phyloP scores from a whole-genome alignment of 2,797 vertebrate genomes.

The Sebastes steindachneri region DNA sequence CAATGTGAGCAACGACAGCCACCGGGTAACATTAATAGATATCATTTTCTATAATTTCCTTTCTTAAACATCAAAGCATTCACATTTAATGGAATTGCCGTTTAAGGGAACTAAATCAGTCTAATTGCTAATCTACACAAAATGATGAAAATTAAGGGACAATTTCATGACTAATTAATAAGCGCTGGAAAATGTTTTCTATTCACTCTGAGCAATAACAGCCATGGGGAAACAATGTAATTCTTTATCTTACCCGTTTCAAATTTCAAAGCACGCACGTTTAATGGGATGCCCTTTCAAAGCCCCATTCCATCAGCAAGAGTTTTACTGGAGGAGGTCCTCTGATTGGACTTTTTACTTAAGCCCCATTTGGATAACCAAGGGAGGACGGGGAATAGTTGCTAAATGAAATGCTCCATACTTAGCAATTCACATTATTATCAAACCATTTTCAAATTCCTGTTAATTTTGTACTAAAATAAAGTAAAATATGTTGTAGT shows the following conservation, averaged over 20 bases:
- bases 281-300: constrained; percentile 30
- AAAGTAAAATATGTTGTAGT: background rate
- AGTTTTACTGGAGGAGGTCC: constrained; percentile 11
- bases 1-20: constrained; percentile 10
- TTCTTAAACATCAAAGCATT: constrained; percentile 32
- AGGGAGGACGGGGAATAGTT: background rate
- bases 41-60: constrained; percentile 3
- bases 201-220: constrained; percentile 31
- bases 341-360: constrained; percentile 23
- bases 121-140: constrained; percentile 8
- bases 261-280: constrained; percentile 23
- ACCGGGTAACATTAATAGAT: background rate
- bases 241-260: constrained; percentile 8
- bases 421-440: background rate
- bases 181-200: constrained; percentile 4
- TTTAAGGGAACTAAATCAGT: constrained; percentile 15
- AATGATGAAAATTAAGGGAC: constrained; percentile 14
- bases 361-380: background rate
- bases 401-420: background rate
- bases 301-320: constrained; percentile 7
- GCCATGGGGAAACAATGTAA: constrained; percentile 18
- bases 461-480: background rate
- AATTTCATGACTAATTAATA: constrained; percentile 26
- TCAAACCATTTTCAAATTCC: background rate
- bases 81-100: constrained; percentile 13